These are phyloP conservation scores for Hypena proboscidalis DNA, from an alignment of 2,888 invertebrate genomes.

Conservation along the genomic window DNA sequence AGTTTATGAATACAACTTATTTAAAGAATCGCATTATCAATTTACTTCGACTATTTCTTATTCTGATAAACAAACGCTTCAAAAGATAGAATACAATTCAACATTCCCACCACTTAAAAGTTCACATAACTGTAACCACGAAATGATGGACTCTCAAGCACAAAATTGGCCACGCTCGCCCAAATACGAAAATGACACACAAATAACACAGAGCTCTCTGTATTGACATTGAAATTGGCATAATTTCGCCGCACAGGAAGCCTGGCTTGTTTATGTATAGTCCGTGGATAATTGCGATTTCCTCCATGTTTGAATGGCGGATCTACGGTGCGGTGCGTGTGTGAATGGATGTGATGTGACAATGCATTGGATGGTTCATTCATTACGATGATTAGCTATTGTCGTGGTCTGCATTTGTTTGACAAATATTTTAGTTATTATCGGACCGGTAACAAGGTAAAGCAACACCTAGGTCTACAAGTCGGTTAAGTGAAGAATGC, in stretches of 20 bases:
- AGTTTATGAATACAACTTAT: too few species aligned
- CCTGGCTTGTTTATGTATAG: conserved; percentile 22
- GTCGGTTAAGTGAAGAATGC: too few species aligned
- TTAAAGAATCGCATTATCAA: too few species aligned
- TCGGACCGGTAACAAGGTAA: too few species aligned
- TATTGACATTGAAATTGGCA: conserved; percentile 14
- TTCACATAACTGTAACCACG: neutral
- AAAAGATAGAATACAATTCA: too few species aligned
- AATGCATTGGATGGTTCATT: conserved; percentile 3
- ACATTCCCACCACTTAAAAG: neutral
- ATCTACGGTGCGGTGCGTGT: conserved; percentile 18
- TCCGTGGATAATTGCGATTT: conserved; percentile 31
- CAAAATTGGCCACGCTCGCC: neutral
- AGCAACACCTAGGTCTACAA: too few species aligned
- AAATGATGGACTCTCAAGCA: neutral
- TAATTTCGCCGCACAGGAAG: conserved; percentile 28
- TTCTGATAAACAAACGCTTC: neutral
- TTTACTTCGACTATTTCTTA: neutral
- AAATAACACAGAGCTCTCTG: conserved; percentile 2
- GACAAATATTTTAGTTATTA: neutral
- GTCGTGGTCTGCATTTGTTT: neutral
- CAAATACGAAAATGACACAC: conserved; percentile 6
- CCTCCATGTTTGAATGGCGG: conserved; percentile 24
- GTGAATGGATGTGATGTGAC: conserved; percentile 1
- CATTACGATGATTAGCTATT: conserved; percentile 5